Evolutionary conservation across 2,888 invertebrate genomes (phyloP), one percentile per base, ranked within the genome.

Genomic region (Patella pellucida): DNA sequence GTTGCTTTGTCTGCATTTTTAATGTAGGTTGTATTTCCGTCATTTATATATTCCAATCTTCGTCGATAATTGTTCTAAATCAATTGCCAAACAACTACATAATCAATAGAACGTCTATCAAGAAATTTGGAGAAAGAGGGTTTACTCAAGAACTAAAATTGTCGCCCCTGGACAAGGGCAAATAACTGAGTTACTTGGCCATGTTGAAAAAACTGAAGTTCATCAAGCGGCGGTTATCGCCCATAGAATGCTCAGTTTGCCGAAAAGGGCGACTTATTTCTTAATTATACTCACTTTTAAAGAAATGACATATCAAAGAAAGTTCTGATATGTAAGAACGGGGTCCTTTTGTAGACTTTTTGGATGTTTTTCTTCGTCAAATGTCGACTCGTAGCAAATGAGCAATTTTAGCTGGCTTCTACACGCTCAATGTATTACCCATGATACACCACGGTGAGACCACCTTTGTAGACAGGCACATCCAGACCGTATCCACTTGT

Each of bases 151-250:
- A 41, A 41, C 41, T 41, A 78, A 79, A 83, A 82, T 82, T 83
- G 81, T 81, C 81, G 77, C 83, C 82, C 83, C 79, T 83, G 78
- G 74, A 72, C 73, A 78, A 82, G 78, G 83, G 83, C 80, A 80
- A 83, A 78, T 81, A 82, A 83, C 79, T 79, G 75, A 69, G 72
- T 19, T 23, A 23, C 23, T 62, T 75, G 77, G 79, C 79, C 79
- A 79, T 79, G 76, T 79, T 79, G 79, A 79, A 78, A 79, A 75
- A 51, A 68, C 75, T 70, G 76, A 69, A 71, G 70, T 54, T 71
- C 72, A 54, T 67, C 51, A 23, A 62, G 75, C 67, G 75, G 77
- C 75, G 76, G 82, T 82, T 82, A 82, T 82, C 82, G 82, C 82
- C 82, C 82, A 75, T 81, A 79, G 78, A 52, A 51, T 19, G n/a